These are phyloP conservation scores for Stenchaetothrips biformis DNA, from an alignment of 2,888 invertebrate species.

Conservation along the genomic window DNA sequence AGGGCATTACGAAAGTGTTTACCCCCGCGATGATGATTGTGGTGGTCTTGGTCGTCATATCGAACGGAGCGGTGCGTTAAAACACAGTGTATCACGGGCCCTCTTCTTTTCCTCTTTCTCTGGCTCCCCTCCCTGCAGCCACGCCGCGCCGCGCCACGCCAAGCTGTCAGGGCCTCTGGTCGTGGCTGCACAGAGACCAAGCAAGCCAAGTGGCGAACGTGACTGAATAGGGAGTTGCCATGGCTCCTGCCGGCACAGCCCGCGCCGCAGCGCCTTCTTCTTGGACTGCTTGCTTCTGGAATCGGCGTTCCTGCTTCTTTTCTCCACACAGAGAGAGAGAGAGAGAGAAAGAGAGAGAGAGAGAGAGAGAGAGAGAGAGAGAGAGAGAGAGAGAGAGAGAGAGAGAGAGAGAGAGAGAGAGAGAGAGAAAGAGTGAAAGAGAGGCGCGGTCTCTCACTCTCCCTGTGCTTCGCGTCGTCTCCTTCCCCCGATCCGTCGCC, in stretches of 20 bases:
- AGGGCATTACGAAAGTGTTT: too few relatives aligned
- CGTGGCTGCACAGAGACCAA: background rate
- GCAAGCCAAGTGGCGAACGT: constrained; percentile 13
- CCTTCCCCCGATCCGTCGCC: background rate
- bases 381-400: too few relatives aligned
- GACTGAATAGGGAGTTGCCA: constrained; percentile 22
- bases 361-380: too few relatives aligned
- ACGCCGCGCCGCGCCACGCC: background rate
- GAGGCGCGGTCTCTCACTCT: background rate
- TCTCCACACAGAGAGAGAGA: too few relatives aligned
- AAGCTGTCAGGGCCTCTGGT: background rate
- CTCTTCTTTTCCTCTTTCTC: background rate
- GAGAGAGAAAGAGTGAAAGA: too few relatives aligned
- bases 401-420: too few relatives aligned
- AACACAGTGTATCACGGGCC: background rate
- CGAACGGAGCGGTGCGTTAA: background rate
- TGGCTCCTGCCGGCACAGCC: background rate
- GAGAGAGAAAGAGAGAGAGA: too few relatives aligned
- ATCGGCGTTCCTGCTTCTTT: background rate
- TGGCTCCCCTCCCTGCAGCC: background rate
- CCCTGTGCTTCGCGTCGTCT: background rate
- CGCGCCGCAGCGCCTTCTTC: background rate
- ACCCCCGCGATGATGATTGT: too few relatives aligned
- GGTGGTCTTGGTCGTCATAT: too few relatives aligned
- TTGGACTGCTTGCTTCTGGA: background rate